These are phyloP conservation scores for Meriones psammophilus DNA, from an alignment of 2,797 vertebrate genomes.

Conservation along the genomic window DNA sequence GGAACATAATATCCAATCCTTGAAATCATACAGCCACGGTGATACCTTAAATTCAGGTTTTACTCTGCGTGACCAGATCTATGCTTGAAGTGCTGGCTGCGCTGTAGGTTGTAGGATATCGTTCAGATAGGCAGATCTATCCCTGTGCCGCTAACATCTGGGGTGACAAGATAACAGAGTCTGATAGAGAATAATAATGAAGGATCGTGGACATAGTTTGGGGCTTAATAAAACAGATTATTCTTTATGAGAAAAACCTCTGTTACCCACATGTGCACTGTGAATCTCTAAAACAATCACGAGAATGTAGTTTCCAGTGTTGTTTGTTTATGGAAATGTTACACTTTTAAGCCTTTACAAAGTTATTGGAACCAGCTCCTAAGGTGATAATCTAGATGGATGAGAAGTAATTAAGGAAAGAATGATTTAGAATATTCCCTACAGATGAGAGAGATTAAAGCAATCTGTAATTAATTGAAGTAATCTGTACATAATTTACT, in stretches of 20 bases:
- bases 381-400: not conserved
- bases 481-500: conserved; percentile 2
- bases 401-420: conserved; percentile 51
- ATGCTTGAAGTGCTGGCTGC: not conserved
- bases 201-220: not conserved
- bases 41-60: not conserved
- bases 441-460: not conserved
- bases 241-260: not conserved
- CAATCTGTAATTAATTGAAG: conserved; percentile 45
- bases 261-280: not conserved
- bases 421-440: conserved; percentile 17
- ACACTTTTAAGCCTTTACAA: not conserved
- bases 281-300: not conserved
- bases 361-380: not conserved
- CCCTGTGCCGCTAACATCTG: not conserved
- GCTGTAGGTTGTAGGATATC: not conserved
- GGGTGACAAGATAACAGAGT: not conserved
- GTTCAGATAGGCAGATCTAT: not conserved
- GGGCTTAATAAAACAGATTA: not conserved
- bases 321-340: not conserved
- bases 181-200: not conserved
- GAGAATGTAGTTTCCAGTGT: not conserved
- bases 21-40: not conserved
- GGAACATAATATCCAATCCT: not conserved
- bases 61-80: not conserved